Evolutionary conservation across 2,888 invertebrate species (phyloP).

Genomic region (Oxycera nigricornis): DNA sequence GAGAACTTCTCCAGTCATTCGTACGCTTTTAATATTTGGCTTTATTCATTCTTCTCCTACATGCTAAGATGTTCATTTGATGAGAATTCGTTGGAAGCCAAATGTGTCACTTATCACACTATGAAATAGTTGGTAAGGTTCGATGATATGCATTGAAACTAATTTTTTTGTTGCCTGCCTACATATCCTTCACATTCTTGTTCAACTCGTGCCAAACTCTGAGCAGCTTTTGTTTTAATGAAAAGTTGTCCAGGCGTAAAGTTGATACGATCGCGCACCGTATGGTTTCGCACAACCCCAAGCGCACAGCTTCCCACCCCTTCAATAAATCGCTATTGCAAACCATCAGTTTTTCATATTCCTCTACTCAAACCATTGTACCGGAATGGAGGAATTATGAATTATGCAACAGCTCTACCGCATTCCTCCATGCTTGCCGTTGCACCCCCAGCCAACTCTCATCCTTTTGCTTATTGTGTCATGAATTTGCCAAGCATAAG

Average conservation of each 20-base stretch:
- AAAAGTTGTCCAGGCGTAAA: slow-evolving; percentile 38
- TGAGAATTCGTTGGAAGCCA: too few species aligned
- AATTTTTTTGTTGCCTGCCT: too few species aligned
- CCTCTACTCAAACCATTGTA: not conserved
- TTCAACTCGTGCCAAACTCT: not conserved
- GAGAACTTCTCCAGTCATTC: too few species aligned
- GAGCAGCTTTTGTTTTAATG: slow-evolving; percentile 34
- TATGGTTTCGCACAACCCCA: slow-evolving; percentile 11
- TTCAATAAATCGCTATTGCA: too few species aligned
- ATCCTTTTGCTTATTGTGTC: not conserved
- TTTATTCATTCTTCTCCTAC: too few species aligned
- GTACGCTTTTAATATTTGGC: too few species aligned
- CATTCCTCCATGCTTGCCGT: not conserved
- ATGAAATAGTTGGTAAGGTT: too few species aligned
- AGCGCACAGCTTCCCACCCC: not conserved
- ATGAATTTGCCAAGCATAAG: slow-evolving; percentile 10
- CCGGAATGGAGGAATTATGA: slow-evolving; percentile 25
- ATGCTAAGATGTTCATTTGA: too few species aligned
- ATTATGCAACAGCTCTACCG: slow-evolving; percentile 33
- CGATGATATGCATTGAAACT: too few species aligned
- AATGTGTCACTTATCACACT: too few species aligned
- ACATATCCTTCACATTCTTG: not conserved
- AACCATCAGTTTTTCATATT: not conserved
- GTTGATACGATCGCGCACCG: slow-evolving; percentile 32
- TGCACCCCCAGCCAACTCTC: not conserved